Percentiles rank a stretch among this genome's conserved stretches.
Evolutionary conservation across 2,797 vertebrate species (phyloP).

Genomic region (Tapera naevia): DNA sequence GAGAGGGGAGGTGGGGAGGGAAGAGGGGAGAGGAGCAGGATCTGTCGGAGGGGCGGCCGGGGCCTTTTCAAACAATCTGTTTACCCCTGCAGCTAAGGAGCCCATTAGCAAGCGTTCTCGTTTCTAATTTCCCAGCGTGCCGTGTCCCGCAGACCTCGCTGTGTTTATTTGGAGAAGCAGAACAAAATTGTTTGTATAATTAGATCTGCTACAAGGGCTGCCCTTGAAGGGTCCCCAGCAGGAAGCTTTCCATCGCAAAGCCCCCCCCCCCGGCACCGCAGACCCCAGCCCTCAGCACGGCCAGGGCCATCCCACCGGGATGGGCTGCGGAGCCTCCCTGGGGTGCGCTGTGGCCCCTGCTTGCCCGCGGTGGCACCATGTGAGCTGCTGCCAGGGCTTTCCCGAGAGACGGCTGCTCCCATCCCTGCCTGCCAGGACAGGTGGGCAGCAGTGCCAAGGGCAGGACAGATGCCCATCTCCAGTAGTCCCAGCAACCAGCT

Average conservation of each 20-base stretch:
- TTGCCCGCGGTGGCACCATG: not conserved
- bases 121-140: constrained; percentile 75
- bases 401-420: not conserved
- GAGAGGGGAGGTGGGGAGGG: not conserved
- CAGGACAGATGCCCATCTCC: not conserved
- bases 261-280: not conserved
- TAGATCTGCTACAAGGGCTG: constrained; percentile 70
- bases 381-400: not conserved
- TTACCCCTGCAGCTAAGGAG: constrained; percentile 78
- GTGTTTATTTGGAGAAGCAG: constrained; percentile 80
- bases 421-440: not conserved
- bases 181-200: constrained; percentile 79
- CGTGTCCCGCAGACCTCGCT: constrained; percentile 57
- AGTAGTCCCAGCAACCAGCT: not conserved
- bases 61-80: constrained; percentile 72
- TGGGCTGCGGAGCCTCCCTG: not conserved
- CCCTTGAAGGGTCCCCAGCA: constrained; percentile 70
- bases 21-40: not conserved
- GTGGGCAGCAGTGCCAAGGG: not conserved
- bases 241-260: constrained; percentile 61
- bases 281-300: not conserved
- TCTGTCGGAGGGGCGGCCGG: constrained; percentile 26
- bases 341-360: not conserved
- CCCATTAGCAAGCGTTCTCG: constrained; percentile 73
- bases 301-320: not conserved